Conservation (phyloP, 2,888 invertebrate species). For the Iphiclides podalirius region DNA sequence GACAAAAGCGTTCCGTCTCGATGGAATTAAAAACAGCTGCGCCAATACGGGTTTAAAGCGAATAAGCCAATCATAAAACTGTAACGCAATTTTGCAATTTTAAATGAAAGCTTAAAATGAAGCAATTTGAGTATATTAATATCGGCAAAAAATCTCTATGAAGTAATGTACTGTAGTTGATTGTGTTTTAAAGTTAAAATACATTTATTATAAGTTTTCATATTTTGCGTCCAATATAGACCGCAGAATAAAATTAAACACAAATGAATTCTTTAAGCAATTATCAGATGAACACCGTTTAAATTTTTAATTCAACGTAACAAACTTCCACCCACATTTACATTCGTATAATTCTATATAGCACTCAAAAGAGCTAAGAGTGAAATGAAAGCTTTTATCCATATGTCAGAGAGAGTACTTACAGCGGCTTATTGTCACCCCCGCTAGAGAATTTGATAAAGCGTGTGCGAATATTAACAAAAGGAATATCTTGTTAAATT, state of each 20-base stretch:
- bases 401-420: conserved; percentile 79
- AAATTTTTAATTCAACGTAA: not conserved
- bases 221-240: no score
- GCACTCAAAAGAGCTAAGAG: conserved; percentile 75
- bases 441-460: conserved; percentile 81
- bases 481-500: conserved; percentile 81
- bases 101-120: not conserved
- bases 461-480: conserved; percentile 81
- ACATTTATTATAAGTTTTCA: no score
- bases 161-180: no score
- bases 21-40: conserved; percentile 36
- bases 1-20: conserved; percentile 51
- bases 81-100: not conserved
- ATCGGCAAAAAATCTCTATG: no score
- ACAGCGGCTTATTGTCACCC: conserved; percentile 81
- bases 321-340: conserved; percentile 29
- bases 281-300: not conserved
- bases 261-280: no score
- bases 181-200: no score
- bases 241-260: no score
- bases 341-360: conserved; percentile 38
- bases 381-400: conserved; percentile 80
- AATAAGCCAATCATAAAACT: conserved; percentile 10
- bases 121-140: no score
- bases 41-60: conserved; percentile 35